A percentile compares a stretch with the other conserved stretches of the same genome.
Evolutionary conservation across 2,797 vertebrate species (phyloP).

Genomic region (Halcyon chelicuti): DNA sequence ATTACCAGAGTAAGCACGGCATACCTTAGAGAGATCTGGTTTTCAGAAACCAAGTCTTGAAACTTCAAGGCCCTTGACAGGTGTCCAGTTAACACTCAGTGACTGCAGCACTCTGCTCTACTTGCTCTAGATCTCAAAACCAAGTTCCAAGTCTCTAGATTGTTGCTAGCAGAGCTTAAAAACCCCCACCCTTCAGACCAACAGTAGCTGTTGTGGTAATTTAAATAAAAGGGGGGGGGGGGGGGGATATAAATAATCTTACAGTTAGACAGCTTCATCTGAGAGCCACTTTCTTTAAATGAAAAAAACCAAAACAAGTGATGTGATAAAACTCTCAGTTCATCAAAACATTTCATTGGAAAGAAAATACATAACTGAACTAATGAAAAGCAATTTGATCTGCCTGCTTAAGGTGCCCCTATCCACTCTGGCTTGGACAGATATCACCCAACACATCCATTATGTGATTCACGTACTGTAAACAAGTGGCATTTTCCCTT

Average conservation of each 20-base stretch:
- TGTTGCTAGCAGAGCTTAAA: background rate
- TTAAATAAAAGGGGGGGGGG: background rate
- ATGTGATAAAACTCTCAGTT: background rate
- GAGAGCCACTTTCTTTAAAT: background rate
- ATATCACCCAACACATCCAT: background rate
- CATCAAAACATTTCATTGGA: background rate
- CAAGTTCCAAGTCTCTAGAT: background rate
- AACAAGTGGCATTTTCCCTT: constrained; percentile 65
- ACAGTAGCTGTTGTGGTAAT: background rate
- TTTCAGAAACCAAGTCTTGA: background rate
- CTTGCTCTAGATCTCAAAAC: background rate
- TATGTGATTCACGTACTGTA: constrained; percentile 21
- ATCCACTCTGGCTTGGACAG: background rate
- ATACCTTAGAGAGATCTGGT: background rate
- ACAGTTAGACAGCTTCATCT: background rate
- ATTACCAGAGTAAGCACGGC: background rate
- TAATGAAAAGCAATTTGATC: background rate
- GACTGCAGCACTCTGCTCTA: background rate
- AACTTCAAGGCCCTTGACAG: background rate
- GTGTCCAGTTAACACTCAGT: background rate
- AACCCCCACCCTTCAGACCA: accelerated
- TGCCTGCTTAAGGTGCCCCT: background rate
- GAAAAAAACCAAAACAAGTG: background rate
- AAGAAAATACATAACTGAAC: background rate
- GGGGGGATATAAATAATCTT: background rate